phyloP scores from a whole-genome alignment of 2,113 vertebrate genomes.

The Chamaea fasciata region DNA sequence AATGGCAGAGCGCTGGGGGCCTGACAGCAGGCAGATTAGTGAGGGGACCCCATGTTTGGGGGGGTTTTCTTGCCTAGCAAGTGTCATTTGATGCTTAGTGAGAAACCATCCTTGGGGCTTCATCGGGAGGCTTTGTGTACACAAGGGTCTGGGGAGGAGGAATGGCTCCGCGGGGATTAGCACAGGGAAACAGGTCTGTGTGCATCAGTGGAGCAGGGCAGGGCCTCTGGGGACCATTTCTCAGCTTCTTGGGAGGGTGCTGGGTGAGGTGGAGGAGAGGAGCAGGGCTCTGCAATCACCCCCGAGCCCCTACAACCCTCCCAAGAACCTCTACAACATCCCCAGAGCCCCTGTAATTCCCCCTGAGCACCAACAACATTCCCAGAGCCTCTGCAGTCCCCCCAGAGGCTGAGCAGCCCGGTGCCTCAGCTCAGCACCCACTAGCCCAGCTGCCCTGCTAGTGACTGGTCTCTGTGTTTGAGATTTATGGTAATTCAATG shows the following conservation, averaged over 20 bases:
- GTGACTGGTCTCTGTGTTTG: not conserved
- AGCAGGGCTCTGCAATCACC: not conserved
- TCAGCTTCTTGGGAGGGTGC: not conserved
- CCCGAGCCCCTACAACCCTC: not conserved
- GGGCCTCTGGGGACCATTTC: not conserved
- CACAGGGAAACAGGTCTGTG: not conserved
- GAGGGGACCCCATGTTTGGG: not conserved
- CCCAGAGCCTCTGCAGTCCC: not conserved
- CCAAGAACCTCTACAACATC: not conserved
- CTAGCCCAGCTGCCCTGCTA: not conserved
- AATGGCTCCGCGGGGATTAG: constrained; percentile 51
- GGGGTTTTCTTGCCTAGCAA: not conserved
- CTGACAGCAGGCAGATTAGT: constrained; percentile 20
- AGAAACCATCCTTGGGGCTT: constrained; percentile 37
- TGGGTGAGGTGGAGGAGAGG: not conserved
- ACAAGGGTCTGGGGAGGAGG: constrained; percentile 21
- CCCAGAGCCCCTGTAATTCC: not conserved
- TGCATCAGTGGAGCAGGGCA: not conserved
- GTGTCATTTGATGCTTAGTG: constrained; percentile 49
- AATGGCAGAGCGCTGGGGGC: not conserved
- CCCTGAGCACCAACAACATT: not conserved
- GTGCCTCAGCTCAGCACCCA: not conserved
- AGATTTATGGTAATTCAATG: not conserved
- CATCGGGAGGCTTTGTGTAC: constrained; percentile 9
- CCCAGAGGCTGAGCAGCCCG: not conserved